Evolutionary conservation across 2,888 invertebrate species (phyloP), one percentile per base, ranked within the genome.

Genomic region (Chloroclystis v-ata): DNA sequence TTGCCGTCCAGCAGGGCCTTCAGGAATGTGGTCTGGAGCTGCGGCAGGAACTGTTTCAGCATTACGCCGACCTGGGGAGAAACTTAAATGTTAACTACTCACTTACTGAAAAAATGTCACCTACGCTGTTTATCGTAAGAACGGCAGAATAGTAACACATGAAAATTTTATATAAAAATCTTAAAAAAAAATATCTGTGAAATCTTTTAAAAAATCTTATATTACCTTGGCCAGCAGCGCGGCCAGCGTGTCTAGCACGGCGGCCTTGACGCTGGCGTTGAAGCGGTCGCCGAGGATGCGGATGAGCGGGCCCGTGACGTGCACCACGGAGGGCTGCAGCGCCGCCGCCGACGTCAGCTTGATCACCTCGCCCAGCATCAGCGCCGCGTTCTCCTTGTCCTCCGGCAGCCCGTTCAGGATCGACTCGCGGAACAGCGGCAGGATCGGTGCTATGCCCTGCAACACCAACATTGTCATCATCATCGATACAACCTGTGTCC

Each of bases 41-140:
- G 99, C 1, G 99, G 99, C 67, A 99, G 90, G 89, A 99, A 99
- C 76, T 99, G 98, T 80, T 98, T 98, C 77, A 99, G 84, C 93
- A 97, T 94, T 28, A 94, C 91, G 33, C 97, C 97, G 54, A 98
- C 97, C 95, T 95, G 72, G 12, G 69, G 10, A 16, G n/a, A n/a
- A n/a, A n/a, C n/a, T n/a, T n/a, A n/a, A n/a, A n/a, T n/a, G n/a
- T n/a, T n/a, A n/a, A n/a, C n/a, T n/a, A n/a, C n/a, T n/a, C n/a
- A n/a, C n/a, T n/a, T n/a, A n/a, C n/a, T n/a, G n/a, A n/a, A n/a
- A n/a, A n/a, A n/a, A n/a, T n/a, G n/a, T n/a, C n/a, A n/a, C n/a
- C n/a, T n/a, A n/a, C n/a, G n/a, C n/a, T n/a, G n/a, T n/a, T n/a
- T n/a, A n/a, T n/a, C n/a, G n/a, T n/a, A n/a, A n/a, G n/a, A n/a